Evolutionary conservation across 2,888 invertebrate species (phyloP), one percentile per base, ranked within the genome.

Genomic region (Eumacrocentrus americanus): DNA sequence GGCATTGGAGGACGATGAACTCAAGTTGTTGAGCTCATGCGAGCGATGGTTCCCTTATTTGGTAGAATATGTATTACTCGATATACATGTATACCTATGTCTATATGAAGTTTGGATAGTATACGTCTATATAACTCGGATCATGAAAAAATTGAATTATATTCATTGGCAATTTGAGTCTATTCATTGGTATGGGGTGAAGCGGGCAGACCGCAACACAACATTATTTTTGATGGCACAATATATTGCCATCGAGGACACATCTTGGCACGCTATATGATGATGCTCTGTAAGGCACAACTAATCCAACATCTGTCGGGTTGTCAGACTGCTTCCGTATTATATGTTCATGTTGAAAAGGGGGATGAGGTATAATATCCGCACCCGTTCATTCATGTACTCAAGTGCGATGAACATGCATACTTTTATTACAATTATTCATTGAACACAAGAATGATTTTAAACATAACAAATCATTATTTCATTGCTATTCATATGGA

Each of bases 91-190:
- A n/a, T n/a, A n/a, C n/a, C n/a, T n/a, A n/a, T n/a, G n/a, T n/a
- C n/a, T n/a, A n/a, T n/a, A n/a, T n/a, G n/a, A n/a, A n/a, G n/a
- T n/a, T n/a, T n/a, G n/a, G n/a, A n/a, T n/a, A n/a, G n/a, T n/a
- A n/a, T n/a, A n/a, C 3, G 16, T 18, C 1, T 9, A 1, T 3
- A 22, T 44, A 5, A 44, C n/a, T 42, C 18, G 11, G 44, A 16
- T 40, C 14, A 40, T 40, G 16, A 1, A 40, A 5, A 40, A 14
- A 37, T 6, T 6, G 9, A 35, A 35, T 4, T 11, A 14, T 25
- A 74, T 77, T 77, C 76, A 74, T 61, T 58, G 64, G 65, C 72
- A 75, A 77, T 77, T 77, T 73, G 66, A 68, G 60, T 61, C 66
- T 67, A 71, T 77, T 77, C 72, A 77, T 52, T 63, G n/a, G n/a